A percentile compares a stretch with the other conserved stretches of the same genome.
These are phyloP conservation scores for Hippocampus abdominalis DNA, from an alignment of 2,113 vertebrate genomes.

Conservation along the genomic window DNA sequence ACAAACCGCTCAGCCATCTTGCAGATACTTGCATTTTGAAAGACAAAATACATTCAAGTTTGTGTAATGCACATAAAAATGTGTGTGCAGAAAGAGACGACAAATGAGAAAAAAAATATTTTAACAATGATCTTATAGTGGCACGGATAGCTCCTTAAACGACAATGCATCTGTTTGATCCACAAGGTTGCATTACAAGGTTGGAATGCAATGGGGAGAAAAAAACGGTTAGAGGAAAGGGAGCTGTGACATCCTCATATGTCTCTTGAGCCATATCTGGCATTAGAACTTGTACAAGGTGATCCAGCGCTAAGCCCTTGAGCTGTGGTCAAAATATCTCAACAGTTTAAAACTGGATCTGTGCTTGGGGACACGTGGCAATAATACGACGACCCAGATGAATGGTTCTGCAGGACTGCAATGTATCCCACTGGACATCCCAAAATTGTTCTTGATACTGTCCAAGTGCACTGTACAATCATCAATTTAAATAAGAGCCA, in stretches of 20 bases:
- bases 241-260: background rate
- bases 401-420: background rate
- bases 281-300: background rate
- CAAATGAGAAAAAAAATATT: background rate
- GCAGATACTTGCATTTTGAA: conserved; percentile 25
- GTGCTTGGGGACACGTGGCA: background rate
- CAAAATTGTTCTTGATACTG: too few relatives aligned
- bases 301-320: background rate
- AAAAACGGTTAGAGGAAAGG: background rate
- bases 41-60: conserved; percentile 52
- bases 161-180: background rate
- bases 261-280: background rate
- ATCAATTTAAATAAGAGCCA: too few relatives aligned
- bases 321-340: background rate
- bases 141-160: background rate
- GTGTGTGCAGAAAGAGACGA: background rate
- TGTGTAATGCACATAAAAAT: conserved; percentile 25
- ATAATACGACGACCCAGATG: background rate
- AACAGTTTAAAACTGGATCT: background rate
- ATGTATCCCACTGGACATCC: background rate
- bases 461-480: too few relatives aligned
- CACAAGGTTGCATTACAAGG: background rate
- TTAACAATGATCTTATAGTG: background rate
- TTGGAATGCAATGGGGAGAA: background rate
- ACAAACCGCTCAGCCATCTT: conserved; percentile 16